Conservation (phyloP, 2,888 invertebrate species). For the Carterocephalus palaemon region DNA sequence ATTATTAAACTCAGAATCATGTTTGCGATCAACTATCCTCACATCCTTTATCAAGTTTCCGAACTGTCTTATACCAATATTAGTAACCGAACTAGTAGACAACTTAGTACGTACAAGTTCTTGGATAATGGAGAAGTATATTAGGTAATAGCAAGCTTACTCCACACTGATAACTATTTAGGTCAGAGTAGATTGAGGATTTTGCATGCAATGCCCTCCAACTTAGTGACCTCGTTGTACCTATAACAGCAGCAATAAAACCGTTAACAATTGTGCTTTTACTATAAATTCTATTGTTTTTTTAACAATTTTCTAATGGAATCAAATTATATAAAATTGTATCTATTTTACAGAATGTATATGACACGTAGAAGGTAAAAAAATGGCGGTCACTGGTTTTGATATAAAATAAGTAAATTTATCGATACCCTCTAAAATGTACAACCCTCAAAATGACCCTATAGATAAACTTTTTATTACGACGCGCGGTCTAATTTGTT, state of each 20-base stretch:
- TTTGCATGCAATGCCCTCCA: neutral
- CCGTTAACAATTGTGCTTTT: neutral
- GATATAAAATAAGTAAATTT: no score
- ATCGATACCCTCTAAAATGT: no score
- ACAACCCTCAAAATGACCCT: conserved; percentile 1
- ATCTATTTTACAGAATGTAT: no score
- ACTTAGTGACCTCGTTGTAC: neutral
- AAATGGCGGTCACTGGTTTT: no score
- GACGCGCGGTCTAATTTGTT: conserved; percentile 68
- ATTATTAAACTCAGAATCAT: conserved; percentile 29
- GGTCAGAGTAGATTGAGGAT: neutral
- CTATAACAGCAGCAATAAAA: neutral
- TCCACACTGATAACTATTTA: conserved; percentile 1
- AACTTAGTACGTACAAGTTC: conserved; percentile 9
- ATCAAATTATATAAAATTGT: no score
- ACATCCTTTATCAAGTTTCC: conserved; percentile 27
- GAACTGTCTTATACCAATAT: conserved; percentile 24
- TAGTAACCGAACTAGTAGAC: conserved; percentile 12
- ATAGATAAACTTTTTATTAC: conserved; percentile 30
- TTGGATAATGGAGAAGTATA: conserved; percentile 12
- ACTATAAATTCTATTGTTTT: conserved; percentile 15
- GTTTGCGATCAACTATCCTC: conserved; percentile 27
- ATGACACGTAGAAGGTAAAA: no score
- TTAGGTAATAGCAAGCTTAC: conserved; percentile 9
- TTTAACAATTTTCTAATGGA: conserved; percentile 6